Evolutionary conservation across 2,888 invertebrate species (phyloP).

Genomic region (Chrysomela aeneicollis): DNA sequence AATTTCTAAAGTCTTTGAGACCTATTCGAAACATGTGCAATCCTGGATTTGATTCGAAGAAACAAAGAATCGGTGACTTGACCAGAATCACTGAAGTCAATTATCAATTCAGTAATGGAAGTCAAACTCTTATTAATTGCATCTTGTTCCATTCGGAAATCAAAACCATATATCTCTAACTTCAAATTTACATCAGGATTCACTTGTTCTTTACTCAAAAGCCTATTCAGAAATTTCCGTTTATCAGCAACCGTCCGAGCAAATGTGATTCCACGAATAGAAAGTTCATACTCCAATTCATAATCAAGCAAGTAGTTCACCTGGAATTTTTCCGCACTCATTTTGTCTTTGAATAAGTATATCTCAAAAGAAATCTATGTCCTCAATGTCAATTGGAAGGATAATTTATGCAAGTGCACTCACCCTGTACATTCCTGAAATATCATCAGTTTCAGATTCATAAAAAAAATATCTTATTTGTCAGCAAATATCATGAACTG

Average conservation of each 20-base stretch:
- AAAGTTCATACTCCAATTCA: background rate
- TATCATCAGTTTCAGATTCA: too few relatives aligned
- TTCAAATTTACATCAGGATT: conserved; percentile 1
- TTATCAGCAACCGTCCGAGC: conserved; percentile 9
- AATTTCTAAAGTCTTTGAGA: conserved; percentile 7
- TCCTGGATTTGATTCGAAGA: conserved; percentile 12
- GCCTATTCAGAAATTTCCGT: conserved; percentile 22
- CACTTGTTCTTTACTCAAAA: conserved; percentile 22
- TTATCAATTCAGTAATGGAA: conserved; percentile 5
- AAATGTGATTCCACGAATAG: background rate
- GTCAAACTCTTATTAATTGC: conserved; percentile 9
- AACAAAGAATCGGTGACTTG: conserved; percentile 8
- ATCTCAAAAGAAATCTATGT: too few relatives aligned
- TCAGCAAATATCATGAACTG: too few relatives aligned
- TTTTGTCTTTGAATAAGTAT: too few relatives aligned
- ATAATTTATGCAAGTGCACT: too few relatives aligned
- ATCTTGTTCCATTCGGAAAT: conserved; percentile 8
- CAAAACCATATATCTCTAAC: conserved; percentile 2
- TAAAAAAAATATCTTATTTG: too few relatives aligned
- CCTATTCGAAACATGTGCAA: conserved; percentile 12
- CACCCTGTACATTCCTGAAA: too few relatives aligned
- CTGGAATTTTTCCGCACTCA: conserved; percentile 18
- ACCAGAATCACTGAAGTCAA: conserved; percentile 17
- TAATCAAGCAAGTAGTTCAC: conserved; percentile 16
- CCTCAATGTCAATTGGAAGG: too few relatives aligned